Evolutionary conservation across 2,888 invertebrate genomes (phyloP).

Genomic region (Syrista parreyssii): DNA sequence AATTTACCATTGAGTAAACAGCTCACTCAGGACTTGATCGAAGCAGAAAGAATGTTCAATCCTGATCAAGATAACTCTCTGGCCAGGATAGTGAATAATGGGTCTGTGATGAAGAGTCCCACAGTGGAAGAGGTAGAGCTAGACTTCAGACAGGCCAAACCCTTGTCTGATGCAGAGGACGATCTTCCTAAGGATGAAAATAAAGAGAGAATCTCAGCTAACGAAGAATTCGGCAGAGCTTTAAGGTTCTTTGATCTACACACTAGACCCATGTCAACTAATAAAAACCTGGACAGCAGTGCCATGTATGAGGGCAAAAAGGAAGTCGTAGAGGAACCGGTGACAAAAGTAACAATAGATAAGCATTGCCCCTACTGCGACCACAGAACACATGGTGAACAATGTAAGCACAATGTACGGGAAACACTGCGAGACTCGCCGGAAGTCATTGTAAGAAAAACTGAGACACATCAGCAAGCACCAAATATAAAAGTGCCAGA

Average conservation of each 20-base stretch:
- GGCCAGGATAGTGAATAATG: conserved; percentile 58
- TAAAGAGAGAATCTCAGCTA: conserved; percentile 7
- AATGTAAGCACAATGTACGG: conserved; percentile 34
- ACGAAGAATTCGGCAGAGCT: conserved; percentile 51
- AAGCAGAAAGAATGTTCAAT: conserved; percentile 53
- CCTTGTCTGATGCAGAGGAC: conserved; percentile 31
- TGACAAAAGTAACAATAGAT: conserved; percentile 48
- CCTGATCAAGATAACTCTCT: conserved; percentile 55
- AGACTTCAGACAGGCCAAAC: conserved; percentile 48
- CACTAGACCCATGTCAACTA: conserved; percentile 15
- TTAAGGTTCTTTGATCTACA: conserved; percentile 54
- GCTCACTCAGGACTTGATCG: conserved; percentile 55
- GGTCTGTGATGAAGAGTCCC: conserved; percentile 49
- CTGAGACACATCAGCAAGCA: neutral
- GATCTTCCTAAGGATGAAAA: conserved; percentile 27
- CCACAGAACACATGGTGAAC: conserved; percentile 32
- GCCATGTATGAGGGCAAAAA: conserved; percentile 44
- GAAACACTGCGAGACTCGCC: neutral
- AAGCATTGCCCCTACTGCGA: conserved; percentile 54
- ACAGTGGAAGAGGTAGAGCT: conserved; percentile 50
- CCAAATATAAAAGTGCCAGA: neutral
- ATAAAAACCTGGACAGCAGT: conserved; percentile 1
- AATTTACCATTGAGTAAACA: conserved; percentile 56
- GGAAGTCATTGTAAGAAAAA: neutral
- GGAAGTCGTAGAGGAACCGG: conserved; percentile 51